phyloP scores from a whole-genome alignment of 2,113 vertebrate genomes.

The Thamnophis sirtalis region DNA sequence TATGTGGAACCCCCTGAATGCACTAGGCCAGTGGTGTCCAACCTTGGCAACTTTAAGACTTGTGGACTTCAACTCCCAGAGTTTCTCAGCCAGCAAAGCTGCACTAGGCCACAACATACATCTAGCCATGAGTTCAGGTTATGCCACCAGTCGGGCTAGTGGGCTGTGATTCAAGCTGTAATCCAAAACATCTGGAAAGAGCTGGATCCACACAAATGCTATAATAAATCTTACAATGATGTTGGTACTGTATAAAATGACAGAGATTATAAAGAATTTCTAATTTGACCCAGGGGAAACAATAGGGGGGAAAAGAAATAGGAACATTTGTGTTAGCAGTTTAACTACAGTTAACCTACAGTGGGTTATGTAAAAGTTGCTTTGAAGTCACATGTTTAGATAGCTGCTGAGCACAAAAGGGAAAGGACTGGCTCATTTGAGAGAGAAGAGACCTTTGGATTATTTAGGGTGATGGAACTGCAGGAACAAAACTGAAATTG shows the following conservation, averaged over 20 bases:
- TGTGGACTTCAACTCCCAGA: too few relatives aligned
- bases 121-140: background rate
- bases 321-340: background rate
- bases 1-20: background rate
- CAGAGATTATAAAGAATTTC: background rate
- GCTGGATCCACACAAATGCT: background rate
- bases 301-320: background rate
- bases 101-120: background rate
- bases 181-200: background rate
- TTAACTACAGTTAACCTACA: background rate
- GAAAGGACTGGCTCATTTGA: background rate
- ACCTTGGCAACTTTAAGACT: too few relatives aligned
- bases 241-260: background rate
- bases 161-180: background rate
- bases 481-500: background rate
- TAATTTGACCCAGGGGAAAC: background rate
- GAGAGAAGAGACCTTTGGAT: background rate
- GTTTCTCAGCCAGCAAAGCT: too few relatives aligned
- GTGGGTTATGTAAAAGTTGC: background rate
- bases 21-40: too few relatives aligned
- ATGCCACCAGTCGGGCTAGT: background rate
- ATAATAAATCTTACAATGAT: background rate
- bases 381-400: background rate
- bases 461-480: background rate
- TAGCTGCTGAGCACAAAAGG: background rate